Evolutionary conservation across 2,797 vertebrate genomes (phyloP).

Genomic region (Oreortyx pictus): DNA sequence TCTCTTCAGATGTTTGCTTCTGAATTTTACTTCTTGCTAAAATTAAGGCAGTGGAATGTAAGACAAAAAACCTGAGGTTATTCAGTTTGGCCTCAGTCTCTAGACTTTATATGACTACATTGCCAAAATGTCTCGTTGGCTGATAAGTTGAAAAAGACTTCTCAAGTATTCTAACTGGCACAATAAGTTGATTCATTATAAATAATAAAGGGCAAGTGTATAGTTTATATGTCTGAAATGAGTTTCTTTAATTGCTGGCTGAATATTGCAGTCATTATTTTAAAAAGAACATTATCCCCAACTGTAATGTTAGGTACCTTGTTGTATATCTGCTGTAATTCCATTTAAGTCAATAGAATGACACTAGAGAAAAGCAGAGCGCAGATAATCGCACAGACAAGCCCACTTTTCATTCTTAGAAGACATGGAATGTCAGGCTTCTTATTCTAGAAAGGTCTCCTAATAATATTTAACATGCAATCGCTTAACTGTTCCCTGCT

Average conservation of each 20-base stretch:
- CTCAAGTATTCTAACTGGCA: not conserved
- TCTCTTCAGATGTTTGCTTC: not conserved
- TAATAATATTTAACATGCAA: not conserved
- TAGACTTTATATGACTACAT: not conserved
- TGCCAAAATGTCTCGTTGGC: not conserved
- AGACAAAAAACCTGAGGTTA: not conserved
- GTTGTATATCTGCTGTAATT: not conserved
- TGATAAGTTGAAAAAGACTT: not conserved
- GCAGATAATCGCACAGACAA: not conserved
- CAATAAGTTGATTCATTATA: conserved; percentile 45
- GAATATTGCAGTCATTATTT: conserved; percentile 60
- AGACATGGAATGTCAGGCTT: not conserved
- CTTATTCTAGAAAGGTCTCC: not conserved
- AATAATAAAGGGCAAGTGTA: conserved; percentile 45
- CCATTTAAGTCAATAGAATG: not conserved
- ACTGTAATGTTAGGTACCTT: conserved; percentile 23
- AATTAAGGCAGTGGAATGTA: not conserved
- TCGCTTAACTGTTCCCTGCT: not conserved
- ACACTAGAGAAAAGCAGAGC: not conserved
- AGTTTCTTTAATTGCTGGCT: conserved; percentile 60
- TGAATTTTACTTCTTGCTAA: not conserved
- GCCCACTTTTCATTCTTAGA: not conserved
- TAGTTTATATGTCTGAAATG: conserved; percentile 38
- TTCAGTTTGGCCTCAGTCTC: not conserved
- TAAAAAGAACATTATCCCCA: conserved; percentile 48